phyloP scores from a whole-genome alignment of 2,888 invertebrate species.

The Ornithoptera alexandrae region DNA sequence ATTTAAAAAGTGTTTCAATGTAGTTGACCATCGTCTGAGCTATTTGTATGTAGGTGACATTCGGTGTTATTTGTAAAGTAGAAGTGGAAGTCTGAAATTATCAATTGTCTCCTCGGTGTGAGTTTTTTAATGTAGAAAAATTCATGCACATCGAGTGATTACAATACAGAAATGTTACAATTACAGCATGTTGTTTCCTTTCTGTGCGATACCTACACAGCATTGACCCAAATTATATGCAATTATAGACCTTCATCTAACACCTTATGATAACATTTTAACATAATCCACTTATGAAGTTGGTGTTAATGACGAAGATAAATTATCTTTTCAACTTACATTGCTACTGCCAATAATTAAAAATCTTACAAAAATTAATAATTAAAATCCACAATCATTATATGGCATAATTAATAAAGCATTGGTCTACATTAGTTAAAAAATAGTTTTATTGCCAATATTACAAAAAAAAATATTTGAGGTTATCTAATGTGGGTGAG shows the following conservation, averaged over 20 bases:
- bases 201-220: constrained; percentile 35
- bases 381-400: neutral
- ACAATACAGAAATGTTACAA: constrained; percentile 63
- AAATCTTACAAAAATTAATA: neutral
- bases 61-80: constrained; percentile 32
- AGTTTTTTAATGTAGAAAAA: constrained; percentile 68
- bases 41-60: constrained; percentile 42
- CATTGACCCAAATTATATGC: constrained; percentile 11
- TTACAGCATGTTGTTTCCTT: constrained; percentile 45
- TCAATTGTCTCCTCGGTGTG: constrained; percentile 52
- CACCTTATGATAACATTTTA: constrained; percentile 3
- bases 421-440: too few relatives aligned
- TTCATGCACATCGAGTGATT: constrained; percentile 61
- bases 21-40: constrained; percentile 43
- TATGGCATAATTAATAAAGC: too few relatives aligned
- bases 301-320: neutral
- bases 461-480: constrained; percentile 23
- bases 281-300: neutral
- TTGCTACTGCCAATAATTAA: neutral
- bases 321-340: neutral
- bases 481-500: constrained; percentile 17
- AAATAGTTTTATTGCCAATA: constrained; percentile 3
- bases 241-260: constrained; percentile 1
- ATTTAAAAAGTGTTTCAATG: constrained; percentile 49
- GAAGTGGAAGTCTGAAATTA: constrained; percentile 28